phyloP scores from a whole-genome alignment of 2,888 invertebrate species.

The Encarsia formosa region DNA sequence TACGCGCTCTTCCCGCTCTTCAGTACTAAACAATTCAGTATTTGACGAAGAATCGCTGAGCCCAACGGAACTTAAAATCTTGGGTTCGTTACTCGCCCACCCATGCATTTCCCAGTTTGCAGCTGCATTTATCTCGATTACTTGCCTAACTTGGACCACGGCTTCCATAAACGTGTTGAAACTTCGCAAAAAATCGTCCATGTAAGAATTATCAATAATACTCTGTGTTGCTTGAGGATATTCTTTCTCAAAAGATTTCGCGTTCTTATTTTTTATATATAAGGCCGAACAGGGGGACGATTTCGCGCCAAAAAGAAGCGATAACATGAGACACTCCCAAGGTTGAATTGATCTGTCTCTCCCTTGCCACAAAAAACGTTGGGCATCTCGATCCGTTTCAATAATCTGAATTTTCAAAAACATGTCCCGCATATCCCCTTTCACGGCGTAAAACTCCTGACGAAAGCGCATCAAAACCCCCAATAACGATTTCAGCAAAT shows the following conservation, averaged over 20 bases:
- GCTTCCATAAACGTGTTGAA: constrained; percentile 30
- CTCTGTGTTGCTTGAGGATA: constrained; percentile 32
- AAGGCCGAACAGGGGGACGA: constrained; percentile 21
- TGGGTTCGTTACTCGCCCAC: constrained; percentile 27
- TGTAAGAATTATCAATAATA: constrained; percentile 34
- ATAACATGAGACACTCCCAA: constrained; percentile 30
- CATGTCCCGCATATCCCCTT: constrained; percentile 42
- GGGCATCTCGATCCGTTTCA: constrained; percentile 32
- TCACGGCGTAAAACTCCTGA: constrained; percentile 38
- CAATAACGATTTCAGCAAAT: constrained; percentile 37
- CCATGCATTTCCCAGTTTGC: constrained; percentile 31
- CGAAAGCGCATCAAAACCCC: constrained; percentile 44
- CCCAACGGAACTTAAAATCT: not conserved
- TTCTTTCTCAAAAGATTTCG: constrained; percentile 19
- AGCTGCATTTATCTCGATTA: constrained; percentile 17
- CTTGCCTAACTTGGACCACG: constrained; percentile 18
- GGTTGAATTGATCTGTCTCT: constrained; percentile 5
- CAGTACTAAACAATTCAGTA: not conserved
- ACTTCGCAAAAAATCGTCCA: constrained; percentile 31
- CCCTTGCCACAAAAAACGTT: constrained; percentile 31
- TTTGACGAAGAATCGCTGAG: no score
- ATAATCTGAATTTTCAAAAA: constrained; percentile 37
- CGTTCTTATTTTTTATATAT: constrained; percentile 35
- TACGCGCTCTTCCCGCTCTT: constrained; percentile 1
- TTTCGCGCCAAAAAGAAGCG: constrained; percentile 31